Conservation (phyloP, 2,113 vertebrate species). For the Tricholaema leucomelas region DNA sequence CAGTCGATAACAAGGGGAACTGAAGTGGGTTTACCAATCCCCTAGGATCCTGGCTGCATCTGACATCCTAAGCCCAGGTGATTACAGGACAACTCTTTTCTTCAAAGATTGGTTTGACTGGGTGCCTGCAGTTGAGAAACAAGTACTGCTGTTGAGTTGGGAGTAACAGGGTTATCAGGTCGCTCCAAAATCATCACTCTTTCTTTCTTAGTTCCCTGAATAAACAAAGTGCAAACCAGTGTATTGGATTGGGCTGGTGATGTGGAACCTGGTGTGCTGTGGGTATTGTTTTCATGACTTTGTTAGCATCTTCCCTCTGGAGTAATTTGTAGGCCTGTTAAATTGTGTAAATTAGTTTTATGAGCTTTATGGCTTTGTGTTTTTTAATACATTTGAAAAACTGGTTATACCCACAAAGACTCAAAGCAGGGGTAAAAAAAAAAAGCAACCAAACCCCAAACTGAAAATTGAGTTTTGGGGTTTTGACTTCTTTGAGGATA, state of each 20-base stretch:
- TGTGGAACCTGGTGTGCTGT: neutral
- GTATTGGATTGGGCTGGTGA: neutral
- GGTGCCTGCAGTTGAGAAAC: neutral
- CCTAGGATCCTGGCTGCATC: neutral
- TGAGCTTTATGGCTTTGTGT: neutral
- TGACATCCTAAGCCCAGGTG: neutral
- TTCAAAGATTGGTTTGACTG: neutral
- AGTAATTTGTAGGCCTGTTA: neutral
- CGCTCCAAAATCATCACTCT: neutral
- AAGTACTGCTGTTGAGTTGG: neutral
- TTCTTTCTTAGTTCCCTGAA: neutral
- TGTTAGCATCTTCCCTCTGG: neutral
- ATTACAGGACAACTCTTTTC: neutral
- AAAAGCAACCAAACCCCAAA: neutral
- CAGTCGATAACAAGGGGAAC: fast-evolving
- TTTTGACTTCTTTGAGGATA: neutral
- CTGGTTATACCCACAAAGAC: neutral
- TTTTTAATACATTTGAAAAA: neutral
- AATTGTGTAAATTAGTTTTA: neutral
- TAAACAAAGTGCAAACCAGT: neutral
- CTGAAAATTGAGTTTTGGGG: neutral
- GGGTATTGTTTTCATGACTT: slow-evolving; percentile 6
- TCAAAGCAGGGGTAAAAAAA: neutral
- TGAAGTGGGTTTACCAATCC: neutral
- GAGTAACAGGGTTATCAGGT: neutral